Base-by-base conservation (phyloP, 1,140 invertebrate species). In the Ceratina australensis region DNA sequence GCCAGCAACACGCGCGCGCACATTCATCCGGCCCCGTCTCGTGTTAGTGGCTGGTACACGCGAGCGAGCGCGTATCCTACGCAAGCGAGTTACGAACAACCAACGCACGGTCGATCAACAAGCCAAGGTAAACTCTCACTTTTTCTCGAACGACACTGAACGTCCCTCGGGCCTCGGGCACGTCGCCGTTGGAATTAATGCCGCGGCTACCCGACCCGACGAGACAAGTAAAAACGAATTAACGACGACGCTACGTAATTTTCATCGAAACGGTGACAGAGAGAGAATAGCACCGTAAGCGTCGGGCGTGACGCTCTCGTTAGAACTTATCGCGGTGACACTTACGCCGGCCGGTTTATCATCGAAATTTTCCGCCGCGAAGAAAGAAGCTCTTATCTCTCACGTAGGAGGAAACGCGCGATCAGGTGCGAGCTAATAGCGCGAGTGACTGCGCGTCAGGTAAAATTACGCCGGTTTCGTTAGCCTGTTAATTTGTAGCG, bases 71-170 rank as follows among this genome's bases (percentile, higher is more conserved):
- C 50, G 13, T 26, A 15, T 13, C 56, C 24, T 8, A 33, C 26
- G 2, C 57, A 10, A 10, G 42, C 22, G 16, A 2, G 3, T 52
- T 15, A 16, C n/a, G 42, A 12, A 28, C 49, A n/a, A 56, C 5
- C 28, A 42, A n/a, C 18, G 20, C 50, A 42, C n/a, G 20, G 20
- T 49, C 52, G 47, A 57, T 59, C 22, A n/a, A 10, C 47, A 28
- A 26, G 28, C 66, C 83, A 84, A 84, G 82, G 82, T 84, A 80
- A 42, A 84, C 83, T 84, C 78, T 84, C 83, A 84, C 83, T 84
- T 84, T 84, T 84, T 84, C 78, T 79, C 68, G 47, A 80, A 69
- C 72, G 81, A 74, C 80, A 74, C 71, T 72, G 77, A 75, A 79
- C 72, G 69, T 71, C 76, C 54, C 65, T 42, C 42, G 60, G 24